Evolutionary conservation across 2,888 invertebrate species (phyloP), one percentile per base, ranked within the genome.

Genomic region (Aplocera efformata): DNA sequence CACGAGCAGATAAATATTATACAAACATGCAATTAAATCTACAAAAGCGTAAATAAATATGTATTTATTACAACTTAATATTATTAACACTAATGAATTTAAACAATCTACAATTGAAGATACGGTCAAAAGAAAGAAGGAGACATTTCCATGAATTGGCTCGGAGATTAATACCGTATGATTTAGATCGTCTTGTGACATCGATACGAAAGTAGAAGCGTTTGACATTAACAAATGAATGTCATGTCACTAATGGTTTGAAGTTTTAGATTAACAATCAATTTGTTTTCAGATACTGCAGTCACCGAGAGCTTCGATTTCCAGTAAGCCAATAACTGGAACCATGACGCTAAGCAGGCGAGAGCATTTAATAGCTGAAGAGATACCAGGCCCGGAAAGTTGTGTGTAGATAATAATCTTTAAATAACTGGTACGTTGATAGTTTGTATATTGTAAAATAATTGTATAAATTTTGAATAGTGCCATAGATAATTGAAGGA

Each of bases 321-420:
- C 73, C 30, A 79, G 67, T 59, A 81, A 80, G 49, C 71, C 66
- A 4, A 27, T 48, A 30, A 63, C 76, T 42, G 73, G 74, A 17
- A 74, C 67, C 13, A 63, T 78, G 50, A 79, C 84, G 2, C 55
- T 86, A 49, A 84, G 81, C 59, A 83, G 84, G 62, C 66, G 88
- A 65, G 85, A 84, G 49, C 86, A 85, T 50, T 79, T 86, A 21
- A 82, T 86, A 77, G 84, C 88, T 0, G 88, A 88, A 62, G 86
- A 86, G 56, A 84, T 88, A 48, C 88, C 88, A 38, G 88, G 88
- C 36, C 88, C 88, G 55, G 88, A 88, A 53, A 88, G 88, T 67
- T 88, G 88, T 79, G 88, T 88, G 68, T 88, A 83, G 65, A 66
- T 34, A 42, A n/a, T n/a, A 43, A 39, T 41, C 7, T 54, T 46